phyloP scores from a whole-genome alignment of 2,797 vertebrate genomes.

The Manis pentadactyla region DNA sequence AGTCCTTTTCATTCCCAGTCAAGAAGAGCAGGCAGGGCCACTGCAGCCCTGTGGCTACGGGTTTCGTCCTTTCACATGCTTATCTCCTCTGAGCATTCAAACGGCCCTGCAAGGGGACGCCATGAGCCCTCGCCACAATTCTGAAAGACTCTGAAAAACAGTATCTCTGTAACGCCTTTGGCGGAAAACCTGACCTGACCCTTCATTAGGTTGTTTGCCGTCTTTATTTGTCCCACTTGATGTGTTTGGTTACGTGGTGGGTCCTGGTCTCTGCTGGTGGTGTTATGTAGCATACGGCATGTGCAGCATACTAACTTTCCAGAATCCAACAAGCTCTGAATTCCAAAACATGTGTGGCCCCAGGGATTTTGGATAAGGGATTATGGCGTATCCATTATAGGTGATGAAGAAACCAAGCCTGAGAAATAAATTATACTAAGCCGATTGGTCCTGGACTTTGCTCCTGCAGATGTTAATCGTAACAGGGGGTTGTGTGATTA shows the following conservation, averaged over 20 bases:
- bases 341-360: background rate
- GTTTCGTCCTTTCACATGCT: background rate
- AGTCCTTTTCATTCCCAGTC: background rate
- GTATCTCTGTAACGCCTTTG: background rate
- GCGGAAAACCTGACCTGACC: background rate
- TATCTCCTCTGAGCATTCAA: background rate
- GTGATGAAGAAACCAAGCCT: background rate
- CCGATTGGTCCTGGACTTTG: too few relatives aligned
- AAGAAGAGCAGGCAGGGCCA: background rate
- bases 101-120: background rate
- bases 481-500: background rate
- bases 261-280: background rate
- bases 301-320: background rate
- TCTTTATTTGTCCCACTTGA: background rate
- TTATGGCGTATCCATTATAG: background rate
- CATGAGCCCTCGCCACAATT: background rate
- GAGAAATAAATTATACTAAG: background rate
- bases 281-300: rapidly evolving
- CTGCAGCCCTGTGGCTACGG: background rate
- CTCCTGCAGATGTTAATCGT: too few relatives aligned
- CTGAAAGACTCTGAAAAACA: background rate
- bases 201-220: background rate
- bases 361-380: background rate
- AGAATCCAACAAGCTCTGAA: background rate
- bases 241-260: background rate